These are phyloP conservation scores for Brachystomella parvula DNA, from an alignment of 1,140 invertebrate species.

Conservation along the genomic window DNA sequence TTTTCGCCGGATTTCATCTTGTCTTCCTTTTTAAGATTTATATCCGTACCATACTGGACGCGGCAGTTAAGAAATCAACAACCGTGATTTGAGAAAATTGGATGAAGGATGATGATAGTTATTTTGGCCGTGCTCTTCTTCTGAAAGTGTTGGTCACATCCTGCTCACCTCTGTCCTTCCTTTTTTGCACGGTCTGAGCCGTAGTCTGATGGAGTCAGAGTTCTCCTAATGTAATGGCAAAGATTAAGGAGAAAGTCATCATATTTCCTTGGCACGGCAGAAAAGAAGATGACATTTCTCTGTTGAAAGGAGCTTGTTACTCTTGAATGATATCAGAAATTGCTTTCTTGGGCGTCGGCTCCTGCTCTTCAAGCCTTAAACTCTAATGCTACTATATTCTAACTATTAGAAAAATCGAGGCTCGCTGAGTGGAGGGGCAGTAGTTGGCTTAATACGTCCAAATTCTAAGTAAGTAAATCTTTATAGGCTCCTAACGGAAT, in stretches of 20 bases:
- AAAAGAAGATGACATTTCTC: constrained; percentile 1
- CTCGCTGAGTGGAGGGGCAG: neutral
- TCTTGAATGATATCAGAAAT: constrained; percentile 5
- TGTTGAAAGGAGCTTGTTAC: neutral
- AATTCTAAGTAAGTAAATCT: neutral
- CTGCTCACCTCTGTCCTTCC: no score
- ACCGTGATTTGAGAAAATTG: neutral
- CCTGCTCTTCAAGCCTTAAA: neutral
- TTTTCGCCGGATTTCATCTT: no score
- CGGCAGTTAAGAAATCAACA: no score
- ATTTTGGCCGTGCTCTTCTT: no score
- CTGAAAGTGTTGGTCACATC: no score
- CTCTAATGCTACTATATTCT: neutral
- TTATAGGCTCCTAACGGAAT: neutral
- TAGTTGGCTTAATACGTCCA: neutral
- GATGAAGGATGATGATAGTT: no score
- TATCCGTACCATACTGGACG: no score
- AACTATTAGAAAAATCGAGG: neutral
- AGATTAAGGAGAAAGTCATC: neutral
- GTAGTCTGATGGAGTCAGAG: neutral
- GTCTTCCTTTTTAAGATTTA: no score
- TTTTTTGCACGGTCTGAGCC: no score
- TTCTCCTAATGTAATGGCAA: neutral
- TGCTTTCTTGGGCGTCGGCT: neutral
- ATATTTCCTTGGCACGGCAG: constrained; percentile 5